Evolutionary conservation across 1,140 invertebrate species (phyloP).

Genomic region (Leptinotarsa undecemlineata): DNA sequence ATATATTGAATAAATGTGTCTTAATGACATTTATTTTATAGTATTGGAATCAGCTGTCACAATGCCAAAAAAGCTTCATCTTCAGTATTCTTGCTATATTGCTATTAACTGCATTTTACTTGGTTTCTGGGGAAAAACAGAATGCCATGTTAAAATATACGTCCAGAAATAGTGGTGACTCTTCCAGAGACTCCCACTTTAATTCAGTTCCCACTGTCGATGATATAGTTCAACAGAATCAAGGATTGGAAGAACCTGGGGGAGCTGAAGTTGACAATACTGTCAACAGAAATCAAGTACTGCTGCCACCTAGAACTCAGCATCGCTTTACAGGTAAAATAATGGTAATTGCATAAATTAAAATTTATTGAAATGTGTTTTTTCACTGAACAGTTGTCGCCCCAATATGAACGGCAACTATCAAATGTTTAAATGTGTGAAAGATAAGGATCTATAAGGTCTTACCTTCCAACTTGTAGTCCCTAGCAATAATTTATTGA

Average conservation of each 20-base stretch:
- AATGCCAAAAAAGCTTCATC: slow-evolving; percentile 76
- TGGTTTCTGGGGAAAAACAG: slow-evolving; percentile 56
- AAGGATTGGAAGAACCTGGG: slow-evolving; percentile 50
- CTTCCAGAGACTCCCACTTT: slow-evolving; percentile 36
- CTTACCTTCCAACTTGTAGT: too few relatives aligned
- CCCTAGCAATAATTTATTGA: too few relatives aligned
- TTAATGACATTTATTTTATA: slow-evolving; percentile 55
- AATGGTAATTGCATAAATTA: too few relatives aligned
- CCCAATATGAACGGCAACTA: too few relatives aligned
- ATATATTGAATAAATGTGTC: slow-evolving; percentile 19
- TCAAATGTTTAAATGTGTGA: too few relatives aligned
- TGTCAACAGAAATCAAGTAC: slow-evolving; percentile 42
- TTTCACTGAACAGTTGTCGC: too few relatives aligned
- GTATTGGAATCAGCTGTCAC: slow-evolving; percentile 84
- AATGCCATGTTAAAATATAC: slow-evolving; percentile 46
- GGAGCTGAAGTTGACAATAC: slow-evolving; percentile 41
- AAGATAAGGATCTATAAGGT: too few relatives aligned
- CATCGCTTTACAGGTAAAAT: slow-evolving; percentile 35
- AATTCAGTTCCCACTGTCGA: slow-evolving; percentile 29
- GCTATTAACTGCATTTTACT: slow-evolving; percentile 62
- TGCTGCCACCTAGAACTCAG: slow-evolving; percentile 36
- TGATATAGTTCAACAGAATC: slow-evolving; percentile 38
- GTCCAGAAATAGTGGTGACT: slow-evolving; percentile 36
- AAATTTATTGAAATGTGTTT: too few relatives aligned
- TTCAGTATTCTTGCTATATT: slow-evolving; percentile 63